Evolutionary conservation across 2,888 invertebrate species (phyloP), one percentile per base, ranked within the genome.

Genomic region (Agriopis marginaria): DNA sequence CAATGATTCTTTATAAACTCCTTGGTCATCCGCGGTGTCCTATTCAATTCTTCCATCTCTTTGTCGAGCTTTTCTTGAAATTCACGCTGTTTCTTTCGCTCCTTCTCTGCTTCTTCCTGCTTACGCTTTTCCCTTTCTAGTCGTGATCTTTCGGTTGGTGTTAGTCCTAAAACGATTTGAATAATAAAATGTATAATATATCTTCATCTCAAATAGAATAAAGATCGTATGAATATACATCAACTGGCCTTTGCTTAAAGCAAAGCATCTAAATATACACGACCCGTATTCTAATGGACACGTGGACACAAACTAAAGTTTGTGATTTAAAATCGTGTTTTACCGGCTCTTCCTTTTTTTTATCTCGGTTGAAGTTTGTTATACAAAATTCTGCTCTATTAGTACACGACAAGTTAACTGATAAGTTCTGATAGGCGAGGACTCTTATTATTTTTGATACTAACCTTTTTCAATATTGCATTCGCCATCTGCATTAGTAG

Each of bases 1-100:
- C 99, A 99, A 79, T 97, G 96, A 65, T 98, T 96, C 76, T 93
- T 95, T 58, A 99, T 95, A 63, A 96, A 96, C 77, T 97, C 96
- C 83, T 97, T 97, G 0, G 98, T 99, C 96, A 99, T 98, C 77
- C 87, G 79, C 7, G 94, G 94, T 0, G 87, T 83, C 71, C 77
- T 88, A 55, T 88, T 89, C 79, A 84, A 75, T 71, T 92, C 93
- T 68, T 93, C 92, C 71, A 87, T 73, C 68, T 94, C 93, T 63
- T 85, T 87, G 40, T 92, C 89, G 7, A 91, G 40, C 69, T 90
- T 87, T 14, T 79, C 75, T 70, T 89, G 88, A 51, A 85, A 88
- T 68, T 89, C 87, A 64, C 75, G 82, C 68, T 85, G 87, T 66
- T 77, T 85, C 68, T 84, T 75, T 65, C 78, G 83, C 65, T 90